Base-by-base conservation (phyloP, 2,113 vertebrate species). In the Kobus ellipsiprymnus region DNA sequence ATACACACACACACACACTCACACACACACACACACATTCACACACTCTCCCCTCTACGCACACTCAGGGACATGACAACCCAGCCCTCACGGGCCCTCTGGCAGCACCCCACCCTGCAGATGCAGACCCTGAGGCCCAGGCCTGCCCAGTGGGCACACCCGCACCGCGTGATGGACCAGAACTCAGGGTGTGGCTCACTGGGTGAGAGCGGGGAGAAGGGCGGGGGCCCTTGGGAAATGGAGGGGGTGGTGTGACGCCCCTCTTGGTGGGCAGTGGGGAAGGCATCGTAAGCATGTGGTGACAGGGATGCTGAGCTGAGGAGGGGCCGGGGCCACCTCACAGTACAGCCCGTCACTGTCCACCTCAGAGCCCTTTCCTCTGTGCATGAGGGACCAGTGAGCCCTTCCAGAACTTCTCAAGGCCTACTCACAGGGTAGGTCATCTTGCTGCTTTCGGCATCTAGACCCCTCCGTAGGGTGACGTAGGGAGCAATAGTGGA, bases 401-500 rank as follows among this genome's bases (percentile, higher is more conserved):
- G 52, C 16, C 50, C 74, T 60, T 60, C 8, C 9, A 59, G 19
- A 81, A n/a, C 29, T 4, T 78, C 92, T 77, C 88, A 29, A 48
- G 82, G 84, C 36, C 87, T 67, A 98, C 98, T 97, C 95, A 97
- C 97, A 67, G 97, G 91, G 71, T 97, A 59, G 50, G 97, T 98
- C 98, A 99, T 99, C 99, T 99, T 99, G 98, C 99, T 98, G 96
- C 98, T 98, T 30, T 98, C 99, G 12, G 98, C 97, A 86, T 99
- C 98, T 27, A 97, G 94, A 94, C 99, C 98, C 99, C 99, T 99
- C 96, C 99, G 99, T 95, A 99, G 98, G 6, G 99, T 99, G 98
- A 99, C 99, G 23, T 99, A 99, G 0, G 99, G 99, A 55, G 99
- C 99, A 97, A 99, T 99, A 98, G 98, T 99, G 2, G 99, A 99